Percentiles rank a stretch among this genome's conserved stretches.
Conservation (phyloP, 2,113 vertebrate genomes). For the Psephotus haematonotus region DNA sequence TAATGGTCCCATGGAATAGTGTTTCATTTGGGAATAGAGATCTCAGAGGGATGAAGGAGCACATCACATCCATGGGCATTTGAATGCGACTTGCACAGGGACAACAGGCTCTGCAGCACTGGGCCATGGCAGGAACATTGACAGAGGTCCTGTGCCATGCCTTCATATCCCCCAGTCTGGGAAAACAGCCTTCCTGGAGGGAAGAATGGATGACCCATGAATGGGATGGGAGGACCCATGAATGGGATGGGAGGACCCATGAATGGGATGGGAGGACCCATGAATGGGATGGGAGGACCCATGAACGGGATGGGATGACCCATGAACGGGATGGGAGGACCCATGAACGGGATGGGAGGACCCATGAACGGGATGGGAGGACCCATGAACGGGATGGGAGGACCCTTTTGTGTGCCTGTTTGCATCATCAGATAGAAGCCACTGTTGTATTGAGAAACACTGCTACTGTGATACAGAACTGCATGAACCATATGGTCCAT, state of each 20-base stretch:
- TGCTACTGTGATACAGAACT: not conserved
- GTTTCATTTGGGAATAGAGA: accelerated
- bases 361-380: not conserved
- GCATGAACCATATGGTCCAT: not conserved
- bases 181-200: not conserved
- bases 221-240: not conserved
- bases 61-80: not conserved
- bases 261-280: not conserved
- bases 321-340: no score
- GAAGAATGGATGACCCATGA: not conserved
- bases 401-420: not conserved
- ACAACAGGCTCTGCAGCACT: not conserved
- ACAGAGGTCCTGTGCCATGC: not conserved
- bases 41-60: not conserved
- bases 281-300: not conserved
- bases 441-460: not conserved
- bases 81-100: not conserved
- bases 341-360: no score
- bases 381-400: not conserved
- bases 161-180: not conserved
- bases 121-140: not conserved
- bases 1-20: not conserved
- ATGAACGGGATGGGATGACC: no score
- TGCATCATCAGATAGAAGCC: not conserved
- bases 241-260: not conserved